phyloP scores from a whole-genome alignment of 2,888 invertebrate species.

The Callimorpha dominula region DNA sequence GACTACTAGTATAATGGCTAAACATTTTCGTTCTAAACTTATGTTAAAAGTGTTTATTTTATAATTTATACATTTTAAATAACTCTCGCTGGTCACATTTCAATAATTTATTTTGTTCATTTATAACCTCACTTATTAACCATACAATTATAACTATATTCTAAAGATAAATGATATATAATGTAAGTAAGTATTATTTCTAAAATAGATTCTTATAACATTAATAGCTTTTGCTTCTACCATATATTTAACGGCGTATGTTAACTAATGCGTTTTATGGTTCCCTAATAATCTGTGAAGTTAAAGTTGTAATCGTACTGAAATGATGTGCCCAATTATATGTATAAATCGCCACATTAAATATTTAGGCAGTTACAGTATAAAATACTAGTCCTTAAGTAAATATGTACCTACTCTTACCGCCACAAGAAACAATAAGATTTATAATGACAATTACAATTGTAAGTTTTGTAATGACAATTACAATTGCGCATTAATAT shows the following conservation, averaged over 20 bases:
- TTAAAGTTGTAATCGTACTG: slow-evolving; percentile 14
- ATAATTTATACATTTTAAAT: background rate
- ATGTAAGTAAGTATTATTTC: slow-evolving; percentile 1
- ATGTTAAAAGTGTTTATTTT: no score
- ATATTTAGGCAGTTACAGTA: slow-evolving; percentile 25
- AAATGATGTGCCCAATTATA: slow-evolving; percentile 24
- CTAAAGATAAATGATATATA: slow-evolving; percentile 3
- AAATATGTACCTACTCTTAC: slow-evolving; percentile 10
- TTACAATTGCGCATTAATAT: background rate
- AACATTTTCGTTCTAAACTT: no score
- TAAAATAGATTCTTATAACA: slow-evolving; percentile 15
- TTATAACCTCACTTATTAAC: background rate
- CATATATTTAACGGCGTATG: slow-evolving; percentile 31
- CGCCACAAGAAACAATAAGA: background rate
- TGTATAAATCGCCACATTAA: slow-evolving; percentile 30
- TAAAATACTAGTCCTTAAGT: slow-evolving; percentile 37
- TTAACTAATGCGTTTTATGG: slow-evolving; percentile 20
- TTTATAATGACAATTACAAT: background rate
- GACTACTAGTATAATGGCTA: background rate
- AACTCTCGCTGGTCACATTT: background rate
- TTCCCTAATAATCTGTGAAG: slow-evolving; percentile 6
- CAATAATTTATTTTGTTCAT: no score
- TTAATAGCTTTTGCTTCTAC: slow-evolving; percentile 36
- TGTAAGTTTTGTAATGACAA: no score
- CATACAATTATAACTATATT: background rate